Percentiles rank a stretch among this genome's conserved stretches.
These are phyloP conservation scores for Leptopilina syphax DNA, from an alignment of 2,888 invertebrate genomes.

Conservation along the genomic window DNA sequence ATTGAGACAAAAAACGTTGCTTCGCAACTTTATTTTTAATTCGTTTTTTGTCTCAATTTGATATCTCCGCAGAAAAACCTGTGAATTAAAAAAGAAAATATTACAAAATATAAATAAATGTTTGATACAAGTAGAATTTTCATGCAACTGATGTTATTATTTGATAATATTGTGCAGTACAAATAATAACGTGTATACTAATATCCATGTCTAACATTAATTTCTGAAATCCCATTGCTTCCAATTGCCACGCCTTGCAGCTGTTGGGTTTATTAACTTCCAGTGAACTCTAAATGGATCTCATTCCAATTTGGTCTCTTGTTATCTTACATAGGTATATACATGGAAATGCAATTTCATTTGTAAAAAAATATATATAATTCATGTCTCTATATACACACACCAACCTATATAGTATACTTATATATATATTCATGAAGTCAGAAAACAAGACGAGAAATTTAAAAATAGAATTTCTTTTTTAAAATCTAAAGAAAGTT, in stretches of 20 bases:
- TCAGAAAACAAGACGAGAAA: background rate
- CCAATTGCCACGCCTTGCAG: conserved; percentile 8
- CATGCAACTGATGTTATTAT: background rate
- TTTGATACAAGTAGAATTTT: background rate
- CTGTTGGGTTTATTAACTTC: conserved; percentile 7
- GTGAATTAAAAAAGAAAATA: too few relatives aligned
- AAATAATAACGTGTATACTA: background rate
- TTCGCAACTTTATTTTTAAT: too few relatives aligned
- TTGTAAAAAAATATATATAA: background rate
- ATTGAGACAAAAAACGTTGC: too few relatives aligned
- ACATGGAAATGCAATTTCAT: background rate
- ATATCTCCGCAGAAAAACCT: too few relatives aligned
- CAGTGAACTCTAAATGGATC: background rate
- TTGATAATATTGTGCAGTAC: background rate
- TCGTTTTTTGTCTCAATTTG: too few relatives aligned
- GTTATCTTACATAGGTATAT: background rate
- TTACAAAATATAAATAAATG: too few relatives aligned
- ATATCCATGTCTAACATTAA: conserved; percentile 11
- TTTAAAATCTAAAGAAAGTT: too few relatives aligned
- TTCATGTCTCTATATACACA: too few relatives aligned
- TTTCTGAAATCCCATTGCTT: background rate
- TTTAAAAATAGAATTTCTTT: background rate
- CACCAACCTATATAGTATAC: too few relatives aligned
- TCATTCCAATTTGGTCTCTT: background rate
- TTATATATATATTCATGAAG: background rate